These are phyloP conservation scores for Neotoxoptera formosana DNA, from an alignment of 1,140 invertebrate genomes.

Conservation along the genomic window DNA sequence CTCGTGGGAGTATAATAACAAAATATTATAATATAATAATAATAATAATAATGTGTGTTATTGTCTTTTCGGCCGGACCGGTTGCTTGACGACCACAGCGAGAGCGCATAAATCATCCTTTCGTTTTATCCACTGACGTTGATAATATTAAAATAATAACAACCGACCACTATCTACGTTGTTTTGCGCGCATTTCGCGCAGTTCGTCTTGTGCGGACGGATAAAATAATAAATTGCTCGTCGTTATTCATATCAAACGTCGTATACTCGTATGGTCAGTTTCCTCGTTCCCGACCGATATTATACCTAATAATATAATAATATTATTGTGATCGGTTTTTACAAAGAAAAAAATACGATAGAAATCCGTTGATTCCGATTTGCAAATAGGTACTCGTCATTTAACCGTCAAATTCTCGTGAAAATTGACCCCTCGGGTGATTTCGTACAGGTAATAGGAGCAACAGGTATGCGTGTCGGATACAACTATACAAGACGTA, in stretches of 20 bases:
- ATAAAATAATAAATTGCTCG: background rate
- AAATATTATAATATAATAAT: no score
- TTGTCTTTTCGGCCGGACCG: constrained; percentile 44
- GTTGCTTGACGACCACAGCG: constrained; percentile 36
- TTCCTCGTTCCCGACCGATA: background rate
- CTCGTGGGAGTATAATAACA: constrained; percentile 7
- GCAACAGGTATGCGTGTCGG: no score
- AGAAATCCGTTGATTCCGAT: background rate
- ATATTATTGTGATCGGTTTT: no score
- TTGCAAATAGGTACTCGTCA: background rate
- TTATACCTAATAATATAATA: no score
- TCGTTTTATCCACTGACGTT: background rate
- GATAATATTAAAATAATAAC: constrained; percentile 28
- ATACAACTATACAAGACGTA: background rate
- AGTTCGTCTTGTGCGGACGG: background rate
- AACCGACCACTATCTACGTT: background rate
- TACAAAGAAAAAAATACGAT: background rate
- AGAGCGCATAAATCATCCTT: constrained; percentile 29
- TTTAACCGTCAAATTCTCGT: background rate
- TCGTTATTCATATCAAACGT: background rate
- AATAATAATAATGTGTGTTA: no score
- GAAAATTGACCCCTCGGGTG: background rate
- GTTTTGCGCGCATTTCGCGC: background rate
- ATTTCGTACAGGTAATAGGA: background rate
- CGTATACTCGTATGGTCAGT: background rate